phyloP scores from a whole-genome alignment of 2,797 vertebrate species.

The Danio tinwini region DNA sequence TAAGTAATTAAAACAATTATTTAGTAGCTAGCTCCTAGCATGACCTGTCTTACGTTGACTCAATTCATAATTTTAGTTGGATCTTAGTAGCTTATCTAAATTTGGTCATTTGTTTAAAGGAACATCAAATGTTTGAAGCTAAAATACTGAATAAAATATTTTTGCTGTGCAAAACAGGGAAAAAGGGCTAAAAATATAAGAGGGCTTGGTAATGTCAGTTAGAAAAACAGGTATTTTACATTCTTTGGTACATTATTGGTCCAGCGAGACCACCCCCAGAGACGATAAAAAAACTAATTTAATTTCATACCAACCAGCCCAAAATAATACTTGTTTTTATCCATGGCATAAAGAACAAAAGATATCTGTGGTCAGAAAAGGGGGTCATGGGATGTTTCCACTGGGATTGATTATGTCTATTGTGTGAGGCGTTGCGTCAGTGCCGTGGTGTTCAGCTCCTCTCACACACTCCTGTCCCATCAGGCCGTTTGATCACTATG shows the following conservation, averaged over 20 bases:
- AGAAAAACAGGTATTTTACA: not conserved
- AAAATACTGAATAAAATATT: not conserved
- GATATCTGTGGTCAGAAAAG: conserved; percentile 51
- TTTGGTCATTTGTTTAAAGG: not conserved
- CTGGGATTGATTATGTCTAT: conserved; percentile 60
- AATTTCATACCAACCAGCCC: not conserved
- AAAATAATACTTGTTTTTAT: not conserved
- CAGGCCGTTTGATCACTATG: conserved; percentile 1
- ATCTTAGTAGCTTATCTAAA: not conserved
- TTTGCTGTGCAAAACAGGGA: not conserved
- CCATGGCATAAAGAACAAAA: conserved; percentile 14
- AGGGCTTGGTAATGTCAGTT: not conserved
- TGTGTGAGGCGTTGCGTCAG: conserved; percentile 45
- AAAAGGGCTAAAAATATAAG: not conserved
- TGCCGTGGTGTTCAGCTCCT: conserved; percentile 57
- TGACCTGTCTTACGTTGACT: too few relatives aligned
- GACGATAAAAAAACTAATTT: not conserved
- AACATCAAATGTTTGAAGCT: too few relatives aligned
- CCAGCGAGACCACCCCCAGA: not conserved
- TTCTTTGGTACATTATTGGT: not conserved
- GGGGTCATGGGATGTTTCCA: conserved; percentile 44
- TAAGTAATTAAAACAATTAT: too few relatives aligned
- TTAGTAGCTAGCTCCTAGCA: too few relatives aligned
- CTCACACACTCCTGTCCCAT: conserved; percentile 51
- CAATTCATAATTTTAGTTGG: too few relatives aligned